A percentile compares a stretch with the other conserved stretches of the same genome.
Evolutionary conservation across 2,113 vertebrate genomes (phyloP).

Genomic region (Sebastes fasciatus): DNA sequence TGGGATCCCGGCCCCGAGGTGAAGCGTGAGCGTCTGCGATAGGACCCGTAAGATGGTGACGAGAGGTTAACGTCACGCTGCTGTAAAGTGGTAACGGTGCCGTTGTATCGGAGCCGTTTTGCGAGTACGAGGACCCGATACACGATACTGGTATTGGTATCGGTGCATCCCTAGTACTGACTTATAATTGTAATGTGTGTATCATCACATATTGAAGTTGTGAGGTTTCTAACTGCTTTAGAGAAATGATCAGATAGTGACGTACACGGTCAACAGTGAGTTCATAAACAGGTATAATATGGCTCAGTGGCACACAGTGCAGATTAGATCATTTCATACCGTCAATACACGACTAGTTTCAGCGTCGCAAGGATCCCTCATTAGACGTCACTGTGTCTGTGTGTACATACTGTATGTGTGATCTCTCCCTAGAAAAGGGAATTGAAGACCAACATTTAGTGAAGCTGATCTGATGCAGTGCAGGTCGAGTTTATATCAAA

Average conservation of each 20-base stretch:
- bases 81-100: no score
- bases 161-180: no score
- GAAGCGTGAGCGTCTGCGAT: no score
- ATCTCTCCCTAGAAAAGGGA: background rate
- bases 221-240: background rate
- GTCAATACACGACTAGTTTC: background rate
- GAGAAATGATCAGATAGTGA: background rate
- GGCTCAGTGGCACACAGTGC: conserved; percentile 10
- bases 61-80: no score
- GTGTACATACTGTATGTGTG: background rate
- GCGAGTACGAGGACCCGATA: no score
- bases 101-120: no score
- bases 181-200: background rate
- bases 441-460: background rate
- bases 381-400: background rate
- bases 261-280: background rate
- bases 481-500: background rate
- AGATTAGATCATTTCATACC: background rate
- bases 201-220: background rate
- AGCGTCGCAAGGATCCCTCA: background rate
- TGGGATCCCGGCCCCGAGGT: no score
- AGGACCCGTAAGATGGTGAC: no score
- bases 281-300: background rate
- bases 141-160: no score
- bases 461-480: background rate